phyloP scores from a whole-genome alignment of 1,140 invertebrate species.

The Reticulitermes speratus region DNA sequence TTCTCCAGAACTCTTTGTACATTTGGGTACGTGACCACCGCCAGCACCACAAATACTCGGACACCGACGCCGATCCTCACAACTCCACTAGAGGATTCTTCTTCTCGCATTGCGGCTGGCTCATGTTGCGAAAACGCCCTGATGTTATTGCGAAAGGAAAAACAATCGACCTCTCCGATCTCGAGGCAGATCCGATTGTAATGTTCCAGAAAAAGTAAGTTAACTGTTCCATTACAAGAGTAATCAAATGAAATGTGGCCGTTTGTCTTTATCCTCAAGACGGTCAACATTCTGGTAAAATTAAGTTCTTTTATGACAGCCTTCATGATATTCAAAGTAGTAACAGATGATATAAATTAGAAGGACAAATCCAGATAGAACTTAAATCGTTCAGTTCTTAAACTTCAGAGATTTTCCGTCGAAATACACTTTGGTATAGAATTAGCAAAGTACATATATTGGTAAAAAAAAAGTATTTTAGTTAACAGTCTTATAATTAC shows the following conservation, averaged over 20 bases:
- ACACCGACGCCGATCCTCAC: constrained; percentile 66
- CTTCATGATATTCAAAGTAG: too few relatives aligned
- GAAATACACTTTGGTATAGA: too few relatives aligned
- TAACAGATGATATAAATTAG: too few relatives aligned
- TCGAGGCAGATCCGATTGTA: constrained; percentile 56
- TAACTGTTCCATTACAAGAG: not conserved
- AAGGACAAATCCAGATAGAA: too few relatives aligned
- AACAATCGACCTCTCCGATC: constrained; percentile 55
- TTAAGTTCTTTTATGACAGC: too few relatives aligned
- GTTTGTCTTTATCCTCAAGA: too few relatives aligned
- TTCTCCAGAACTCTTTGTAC: constrained; percentile 32
- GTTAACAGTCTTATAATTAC: too few relatives aligned
- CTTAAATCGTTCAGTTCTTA: too few relatives aligned
- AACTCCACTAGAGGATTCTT: constrained; percentile 66
- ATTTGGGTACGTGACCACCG: constrained; percentile 62
- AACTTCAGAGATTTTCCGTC: too few relatives aligned
- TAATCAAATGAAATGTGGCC: not conserved
- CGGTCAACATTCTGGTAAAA: too few relatives aligned
- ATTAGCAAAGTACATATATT: too few relatives aligned
- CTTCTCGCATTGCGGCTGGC: constrained; percentile 68
- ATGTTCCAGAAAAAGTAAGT: constrained; percentile 51
- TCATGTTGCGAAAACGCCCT: constrained; percentile 62
- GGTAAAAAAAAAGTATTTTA: too few relatives aligned
- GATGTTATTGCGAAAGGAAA: constrained; percentile 59
- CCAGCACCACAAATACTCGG: constrained; percentile 65